A percentile compares a stretch with the other conserved stretches of the same genome.
Evolutionary conservation across 2,888 invertebrate genomes (phyloP).

Genomic region (Ormyrus rosae): DNA sequence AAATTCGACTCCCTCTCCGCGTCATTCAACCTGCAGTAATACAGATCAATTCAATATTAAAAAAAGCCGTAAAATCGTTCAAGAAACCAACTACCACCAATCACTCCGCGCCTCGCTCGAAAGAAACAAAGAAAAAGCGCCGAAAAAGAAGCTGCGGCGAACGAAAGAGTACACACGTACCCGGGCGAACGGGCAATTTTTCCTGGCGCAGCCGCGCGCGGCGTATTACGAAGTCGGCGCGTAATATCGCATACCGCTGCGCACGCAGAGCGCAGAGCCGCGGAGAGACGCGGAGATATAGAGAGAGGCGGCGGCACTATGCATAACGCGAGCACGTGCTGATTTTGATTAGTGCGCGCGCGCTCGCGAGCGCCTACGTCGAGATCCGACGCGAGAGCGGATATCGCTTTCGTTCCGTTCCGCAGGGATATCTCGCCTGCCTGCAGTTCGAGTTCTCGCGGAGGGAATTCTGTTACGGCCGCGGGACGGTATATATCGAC

Average conservation of each 20-base stretch:
- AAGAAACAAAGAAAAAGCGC: no score
- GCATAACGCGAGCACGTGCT: constrained; percentile 42
- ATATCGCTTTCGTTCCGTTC: no score
- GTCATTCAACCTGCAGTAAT: no score
- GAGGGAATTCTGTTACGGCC: no score
- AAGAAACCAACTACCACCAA: no score
- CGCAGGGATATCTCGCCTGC: no score
- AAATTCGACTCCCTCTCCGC: no score
- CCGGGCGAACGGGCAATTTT: not conserved
- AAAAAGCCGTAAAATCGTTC: no score
- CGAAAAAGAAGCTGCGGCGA: not conserved
- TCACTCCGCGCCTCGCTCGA: no score
- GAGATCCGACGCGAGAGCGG: not conserved
- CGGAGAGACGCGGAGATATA: not conserved
- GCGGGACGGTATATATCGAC: no score
- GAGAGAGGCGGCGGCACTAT: constrained; percentile 12
- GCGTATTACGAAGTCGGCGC: constrained; percentile 16
- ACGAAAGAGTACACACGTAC: not conserved
- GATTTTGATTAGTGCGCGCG: constrained; percentile 52
- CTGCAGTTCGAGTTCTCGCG: no score
- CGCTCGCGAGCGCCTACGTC: not conserved
- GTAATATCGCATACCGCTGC: not conserved
- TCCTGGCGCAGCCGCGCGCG: not conserved
- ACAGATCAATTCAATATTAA: no score
- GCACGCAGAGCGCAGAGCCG: not conserved